Evolutionary conservation across 2,797 vertebrate genomes (phyloP).

Genomic region (Acanthurus leucopareius): DNA sequence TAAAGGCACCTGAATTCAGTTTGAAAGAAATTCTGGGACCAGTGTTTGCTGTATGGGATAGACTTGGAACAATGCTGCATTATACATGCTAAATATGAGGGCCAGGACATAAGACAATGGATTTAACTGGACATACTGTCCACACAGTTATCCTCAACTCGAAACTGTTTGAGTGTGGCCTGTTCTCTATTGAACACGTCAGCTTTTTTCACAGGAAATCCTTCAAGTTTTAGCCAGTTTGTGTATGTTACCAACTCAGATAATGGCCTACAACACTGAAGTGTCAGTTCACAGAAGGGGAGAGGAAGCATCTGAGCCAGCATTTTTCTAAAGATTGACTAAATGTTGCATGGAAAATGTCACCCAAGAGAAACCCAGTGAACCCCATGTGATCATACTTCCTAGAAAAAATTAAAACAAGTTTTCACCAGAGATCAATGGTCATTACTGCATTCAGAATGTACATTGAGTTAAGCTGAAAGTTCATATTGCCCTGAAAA

Average conservation of each 20-base stretch:
- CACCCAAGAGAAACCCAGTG: background rate
- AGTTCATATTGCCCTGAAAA: background rate
- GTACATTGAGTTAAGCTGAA: background rate
- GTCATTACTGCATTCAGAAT: background rate
- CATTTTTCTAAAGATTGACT: slow-evolving; percentile 1
- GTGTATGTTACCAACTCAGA: background rate
- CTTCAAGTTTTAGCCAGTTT: background rate
- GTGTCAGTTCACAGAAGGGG: background rate
- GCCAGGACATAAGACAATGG: slow-evolving; percentile 6
- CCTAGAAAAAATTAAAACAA: background rate
- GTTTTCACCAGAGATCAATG: background rate
- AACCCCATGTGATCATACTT: background rate
- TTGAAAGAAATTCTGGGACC: slow-evolving; percentile 68
- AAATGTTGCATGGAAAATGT: background rate
- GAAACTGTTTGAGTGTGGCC: background rate
- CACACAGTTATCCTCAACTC: background rate
- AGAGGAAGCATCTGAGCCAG: slow-evolving; percentile 7
- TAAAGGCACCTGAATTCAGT: slow-evolving; percentile 82
- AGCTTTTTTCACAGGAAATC: slow-evolving; percentile 13
- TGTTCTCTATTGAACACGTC: background rate
- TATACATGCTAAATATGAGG: slow-evolving; percentile 6
- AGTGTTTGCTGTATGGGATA: slow-evolving; percentile 49
- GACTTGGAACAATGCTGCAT: slow-evolving; percentile 19
- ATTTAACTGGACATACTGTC: background rate
- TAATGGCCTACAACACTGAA: background rate